phyloP scores from a whole-genome alignment of 2,113 vertebrate genomes.

The Ancistrus triradiatus region DNA sequence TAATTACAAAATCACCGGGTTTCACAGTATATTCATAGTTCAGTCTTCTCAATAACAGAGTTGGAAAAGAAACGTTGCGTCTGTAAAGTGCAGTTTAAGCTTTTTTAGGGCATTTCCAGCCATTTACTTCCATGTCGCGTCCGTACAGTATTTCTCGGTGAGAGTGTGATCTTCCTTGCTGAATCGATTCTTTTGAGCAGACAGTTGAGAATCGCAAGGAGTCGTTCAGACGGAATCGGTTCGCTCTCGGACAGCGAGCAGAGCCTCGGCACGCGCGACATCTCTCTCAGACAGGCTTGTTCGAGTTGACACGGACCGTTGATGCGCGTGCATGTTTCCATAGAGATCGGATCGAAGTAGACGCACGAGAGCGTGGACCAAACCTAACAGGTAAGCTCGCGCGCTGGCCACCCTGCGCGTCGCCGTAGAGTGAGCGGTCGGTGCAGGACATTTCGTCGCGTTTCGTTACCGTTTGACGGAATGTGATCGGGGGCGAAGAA shows the following conservation, averaged over 20 bases:
- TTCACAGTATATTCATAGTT: no score
- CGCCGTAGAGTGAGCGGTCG: background rate
- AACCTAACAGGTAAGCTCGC: conserved; percentile 1
- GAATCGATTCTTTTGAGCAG: conserved; percentile 27
- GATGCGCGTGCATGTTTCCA: conserved; percentile 47
- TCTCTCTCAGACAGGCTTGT: background rate
- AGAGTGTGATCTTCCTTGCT: no score
- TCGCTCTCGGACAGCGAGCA: conserved; percentile 39
- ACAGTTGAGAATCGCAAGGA: background rate
- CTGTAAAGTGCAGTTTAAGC: no score
- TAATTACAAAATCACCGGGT: no score
- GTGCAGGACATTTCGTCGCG: no score
- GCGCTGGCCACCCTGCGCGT: background rate
- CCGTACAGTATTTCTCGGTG: no score
- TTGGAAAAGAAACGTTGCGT: no score
- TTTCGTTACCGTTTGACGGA: no score
- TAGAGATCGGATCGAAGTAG: conserved; percentile 26
- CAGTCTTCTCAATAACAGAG: no score
- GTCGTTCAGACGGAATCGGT: background rate
- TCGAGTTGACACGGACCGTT: conserved; percentile 6
- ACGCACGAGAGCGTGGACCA: background rate
- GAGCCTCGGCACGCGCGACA: background rate
- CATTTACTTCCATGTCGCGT: no score
- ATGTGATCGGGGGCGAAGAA: background rate
- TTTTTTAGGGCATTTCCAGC: no score